phyloP scores from a whole-genome alignment of 2,888 invertebrate genomes.

The Hirtodrosophila alboralis region DNA sequence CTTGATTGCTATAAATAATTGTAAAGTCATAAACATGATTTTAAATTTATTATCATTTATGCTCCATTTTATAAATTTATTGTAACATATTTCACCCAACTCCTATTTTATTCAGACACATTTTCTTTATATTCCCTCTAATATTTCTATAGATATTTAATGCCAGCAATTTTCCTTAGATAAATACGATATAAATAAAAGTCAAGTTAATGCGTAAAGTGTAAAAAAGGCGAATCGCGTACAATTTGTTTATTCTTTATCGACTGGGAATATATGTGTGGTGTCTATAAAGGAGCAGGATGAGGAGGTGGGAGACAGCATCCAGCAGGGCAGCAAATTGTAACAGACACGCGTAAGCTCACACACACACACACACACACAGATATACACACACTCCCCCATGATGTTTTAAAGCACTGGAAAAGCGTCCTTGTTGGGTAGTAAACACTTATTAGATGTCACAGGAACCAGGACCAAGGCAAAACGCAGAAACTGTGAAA shows the following conservation, averaged over 20 bases:
- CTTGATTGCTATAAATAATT: no score
- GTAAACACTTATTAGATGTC: constrained; percentile 78
- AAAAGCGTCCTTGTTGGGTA: constrained; percentile 55
- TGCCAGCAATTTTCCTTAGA: neutral
- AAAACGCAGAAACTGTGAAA: neutral
- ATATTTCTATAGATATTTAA: no score
- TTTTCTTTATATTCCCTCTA: no score
- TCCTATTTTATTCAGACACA: no score
- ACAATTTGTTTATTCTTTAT: constrained; percentile 65
- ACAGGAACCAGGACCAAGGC: constrained; percentile 32
- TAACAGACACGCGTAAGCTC: constrained; percentile 37
- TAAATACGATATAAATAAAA: constrained; percentile 16
- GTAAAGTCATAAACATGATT: no score
- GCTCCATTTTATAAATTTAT: no score
- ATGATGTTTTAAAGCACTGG: constrained; percentile 61
- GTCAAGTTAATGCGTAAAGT: constrained; percentile 23
- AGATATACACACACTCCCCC: no score
- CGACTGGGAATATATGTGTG: constrained; percentile 55
- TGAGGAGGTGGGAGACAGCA: constrained; percentile 5
- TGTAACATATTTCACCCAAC: no score
- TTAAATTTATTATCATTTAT: no score
- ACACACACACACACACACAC: constrained; percentile 19
- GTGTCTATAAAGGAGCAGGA: neutral
- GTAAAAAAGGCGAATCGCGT: constrained; percentile 46
- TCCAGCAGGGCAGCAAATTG: constrained; percentile 59